Base-by-base conservation (phyloP, 2,888 invertebrate species). In the Drosophila kuntzei region DNA sequence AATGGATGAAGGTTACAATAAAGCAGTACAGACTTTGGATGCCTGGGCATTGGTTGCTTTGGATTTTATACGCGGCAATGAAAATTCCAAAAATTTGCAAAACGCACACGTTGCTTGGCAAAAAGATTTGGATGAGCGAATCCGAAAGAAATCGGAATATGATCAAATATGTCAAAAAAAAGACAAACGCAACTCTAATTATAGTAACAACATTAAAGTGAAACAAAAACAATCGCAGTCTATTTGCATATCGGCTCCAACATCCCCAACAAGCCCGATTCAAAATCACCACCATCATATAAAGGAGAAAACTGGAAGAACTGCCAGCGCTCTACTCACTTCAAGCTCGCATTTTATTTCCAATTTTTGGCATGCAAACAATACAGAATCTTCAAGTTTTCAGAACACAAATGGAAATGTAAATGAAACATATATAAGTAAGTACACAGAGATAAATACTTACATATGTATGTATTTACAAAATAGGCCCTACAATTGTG, bases 21-120 rank as follows among this genome's bases (percentile, higher is more conserved):
- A 96, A 88, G 96, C 96, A 32, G 95, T 95, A 81, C 96, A 96
- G 90, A 96, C 96, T 0, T 95, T 95, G 37, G 95, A 96, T 55
- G 95, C 94, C 50, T 97, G 97, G 97, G 94, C 95, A 57, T 80
- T 95, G 11, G 79, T 91, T 16, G 93, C 91, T 11, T 93, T 94
- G 76, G 93, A 93, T 29, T 94, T 93, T 68, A 92, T 94, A 50
- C 92, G 93, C 79, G 90, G 91, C 1, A 84, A 87, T 14, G 90
- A 90, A 25, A 81, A 71, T 34, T 71, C 84, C 0, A 67, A 37
- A 3, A 61, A 81, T 5, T 69, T 91, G 7, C 77, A 81, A n/a
- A 80, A 78, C 6, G 88, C 91, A 0, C 91, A 91, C 46, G 46
- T 79, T 3, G 86, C 90, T 6, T 91, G 91, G 91, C 75, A 69